Evolutionary conservation across 1,140 invertebrate genomes (phyloP), one percentile per base, ranked within the genome.

Genomic region (Lanistes nyassanus): DNA sequence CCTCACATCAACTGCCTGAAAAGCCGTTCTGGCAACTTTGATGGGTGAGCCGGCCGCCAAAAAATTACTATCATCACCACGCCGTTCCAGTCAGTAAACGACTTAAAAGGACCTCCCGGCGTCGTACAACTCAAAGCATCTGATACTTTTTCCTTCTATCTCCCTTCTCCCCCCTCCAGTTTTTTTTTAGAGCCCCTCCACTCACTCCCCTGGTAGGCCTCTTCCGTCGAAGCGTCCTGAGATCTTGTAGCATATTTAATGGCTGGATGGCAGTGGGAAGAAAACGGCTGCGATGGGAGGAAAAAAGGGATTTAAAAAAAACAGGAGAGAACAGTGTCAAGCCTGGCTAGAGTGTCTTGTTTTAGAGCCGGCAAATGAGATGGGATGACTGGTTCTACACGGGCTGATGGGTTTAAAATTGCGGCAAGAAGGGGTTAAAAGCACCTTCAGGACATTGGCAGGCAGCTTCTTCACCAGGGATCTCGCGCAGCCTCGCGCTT

Each of bases 351-450:
- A 37, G 65, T 39, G 65, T 16, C 65, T 67, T 67, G 65, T 67
- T 67, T 67, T 67, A 67, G 65, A 39, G 65, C 65, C 36, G 26
- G 37, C 34, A 42, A 67, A 67, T 37, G 29, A 31, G 65, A 36
- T n/a, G 37, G 65, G 21, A 42, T 67, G 65, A 37, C 34, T 42
- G 65, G 23, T 37, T 42, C 36, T 67, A 42, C 65, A 67, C 42
- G 37, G 65, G 23, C 34, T 67, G 65, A 37, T 67, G 26, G 65
- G 29, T 23, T n/a, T 31, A n/a, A 36, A n/a, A 67, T 42, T 21
- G 37, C 26, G 62, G 26, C 9, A 31, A 23, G 62, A 21, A 23
- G 62, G 37, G 65, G 36, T 67, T 67, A 67, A 67, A 67, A 67
- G 19, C 39, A 39, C 65, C 65, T 60, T 36, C 37, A 21, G 65